Base-by-base conservation (phyloP, 1,140 invertebrate species). In the Limonius californicus region DNA sequence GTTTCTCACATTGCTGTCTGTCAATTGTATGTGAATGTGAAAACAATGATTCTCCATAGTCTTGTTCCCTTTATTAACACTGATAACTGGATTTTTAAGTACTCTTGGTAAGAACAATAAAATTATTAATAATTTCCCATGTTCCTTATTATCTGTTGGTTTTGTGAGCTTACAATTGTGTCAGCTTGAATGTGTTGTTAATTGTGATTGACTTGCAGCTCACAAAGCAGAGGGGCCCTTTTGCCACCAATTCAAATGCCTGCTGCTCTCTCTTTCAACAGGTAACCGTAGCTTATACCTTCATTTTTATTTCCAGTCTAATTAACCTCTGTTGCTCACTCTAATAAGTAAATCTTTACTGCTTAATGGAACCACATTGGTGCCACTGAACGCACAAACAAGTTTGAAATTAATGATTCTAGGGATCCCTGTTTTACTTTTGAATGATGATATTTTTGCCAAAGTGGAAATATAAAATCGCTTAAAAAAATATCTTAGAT, bases 181-280 rank as follows among this genome's bases (percentile, higher is more conserved):
- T 50, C n/a, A n/a, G 45, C 45, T 50, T 50, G 7, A 50, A 12
- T 50, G n/a, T 50, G 4, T 15, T 50, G 45, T 50, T 50, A 50
- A 50, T 50, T 50, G 45, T 50, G 15, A 45, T 50, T 12, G 35
- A 59, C 39, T 69, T 65, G 54, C 66, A 67, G 63, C 56, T 55
- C 68, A 45, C 65, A 71, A 64, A 70, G 67, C 79, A 70, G 82
- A 69, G 68, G 85, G 66, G 84, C 86, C 57, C 84, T 86, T 77
- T 83, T 89, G 68, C 86, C 87, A 73, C 87, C 87, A 73, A 89
- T 89, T 78, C 84, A 84, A 79, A 88, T 89, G 83, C 85, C 88
- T 70, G 79, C 81, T 68, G 79, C 85, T 74, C 83, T 88, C 70
- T 89, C 85, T 67, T 89, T 84, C 76, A 85, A 82, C 84, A 90